Base-by-base conservation (phyloP, 2,113 vertebrate genomes). In the Reinhardtius hippoglossoides region DNA sequence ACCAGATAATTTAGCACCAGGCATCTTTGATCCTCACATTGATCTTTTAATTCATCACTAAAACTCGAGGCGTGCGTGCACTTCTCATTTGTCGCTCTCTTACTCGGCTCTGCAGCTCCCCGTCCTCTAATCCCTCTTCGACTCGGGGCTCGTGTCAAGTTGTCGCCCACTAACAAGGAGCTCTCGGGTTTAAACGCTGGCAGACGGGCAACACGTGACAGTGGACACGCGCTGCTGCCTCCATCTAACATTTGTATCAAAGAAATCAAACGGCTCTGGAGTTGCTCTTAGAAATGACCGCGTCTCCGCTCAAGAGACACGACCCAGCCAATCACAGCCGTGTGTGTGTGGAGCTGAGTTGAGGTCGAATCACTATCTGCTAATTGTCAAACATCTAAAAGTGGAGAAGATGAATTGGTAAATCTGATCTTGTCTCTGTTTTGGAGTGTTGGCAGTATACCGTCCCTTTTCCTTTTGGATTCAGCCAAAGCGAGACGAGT, bases 11-110 rank as follows among this genome's bases (percentile, higher is more conserved):
- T 72, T 69, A 85, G 44, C 56, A 31, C 50, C 26, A 54, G 50
- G 68, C 65, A 61, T 44, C 56, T 26, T 70, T 71, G 72, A 65
- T 57, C 83, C 76, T 52, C 69, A 69, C 74, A 67, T 69, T 83
- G 80, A 87, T 85, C 67, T 82, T 83, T 69, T 71, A 35, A 71
- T 81, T 84, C 84, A 76, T 63, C 59, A 42, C 40, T 13, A 42
- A 42, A 42, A 42, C 13, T 13, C 12, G 40, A 12, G 40, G 40
- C 40, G 40, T 42, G 9, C 61, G 60, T 60, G 61, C 4, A 8
- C 5, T 9, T 23, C 50, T 85, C 21, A 16, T 80, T 82, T 67
- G 55, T 72, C 42, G n/a, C 27, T 65, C 57, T 76, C 58, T 42
- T 31, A 27, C 54, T 46, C 21, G 16, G 76, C n/a, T 42, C 55